Base-by-base conservation (phyloP, 2,888 invertebrate species). In the Nysson spinosus region DNA sequence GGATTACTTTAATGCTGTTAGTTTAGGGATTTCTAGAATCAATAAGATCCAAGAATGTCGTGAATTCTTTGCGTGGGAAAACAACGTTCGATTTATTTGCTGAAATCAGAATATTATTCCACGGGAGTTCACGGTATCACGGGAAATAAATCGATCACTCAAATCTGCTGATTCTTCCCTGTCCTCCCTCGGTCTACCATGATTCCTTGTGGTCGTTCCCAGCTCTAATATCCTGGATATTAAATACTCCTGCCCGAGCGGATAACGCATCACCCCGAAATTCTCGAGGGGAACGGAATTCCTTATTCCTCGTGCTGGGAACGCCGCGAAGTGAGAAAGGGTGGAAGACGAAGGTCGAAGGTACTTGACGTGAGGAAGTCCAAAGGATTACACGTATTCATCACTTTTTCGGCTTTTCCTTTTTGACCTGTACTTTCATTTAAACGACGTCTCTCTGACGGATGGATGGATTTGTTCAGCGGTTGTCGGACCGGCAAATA, bases 251-350 rank as follows among this genome's bases (percentile, higher is more conserved):
- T 75, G 75, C 64, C 69, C 35, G 56, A 55, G 32, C 60, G 51
- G 74, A 69, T 75, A 75, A 75, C 67, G 58, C 72, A 75, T 75
- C 72, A 72, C 47, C 54, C 46, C 43, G 61, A 72, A 75, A 75
- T 75, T 75, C 75, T 57, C 42, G 46, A 47, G 69, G 69, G 60
- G 58, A 19, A 52, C 60, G 54, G 58, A 75, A 75, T 75, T 75
- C 69, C 69, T 56, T 32, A 50, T 51, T 42, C 46, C 49, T 34
- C 51, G 51, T 20, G 28, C 14, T 24, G 43, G 9, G 46, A 30
- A 37, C 22, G 26, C 61, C 40, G 26, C 37, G 35, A 60, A 43
- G 54, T 34, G 50, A 62, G 61, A 62, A 55, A 24, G 42, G 30
- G 0, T n/a, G 30, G 14, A 32, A 40, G 57, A 16, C 34, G 39